Conservation (phyloP, 2,113 vertebrate species). For the Oncorhynchus gorbuscha region DNA sequence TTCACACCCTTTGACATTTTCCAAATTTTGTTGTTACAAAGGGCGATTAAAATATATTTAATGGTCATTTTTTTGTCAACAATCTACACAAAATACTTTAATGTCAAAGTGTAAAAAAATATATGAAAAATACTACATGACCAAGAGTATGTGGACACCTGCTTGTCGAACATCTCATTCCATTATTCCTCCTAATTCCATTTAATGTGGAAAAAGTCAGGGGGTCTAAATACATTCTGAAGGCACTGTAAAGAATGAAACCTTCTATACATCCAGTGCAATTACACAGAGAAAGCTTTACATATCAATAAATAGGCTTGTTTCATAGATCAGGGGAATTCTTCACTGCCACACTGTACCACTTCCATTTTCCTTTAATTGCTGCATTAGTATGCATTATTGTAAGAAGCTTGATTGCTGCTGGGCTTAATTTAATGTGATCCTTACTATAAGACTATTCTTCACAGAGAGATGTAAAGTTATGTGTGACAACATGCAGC, state of each 20-base stretch:
- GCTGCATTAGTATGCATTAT: slow-evolving; percentile 71
- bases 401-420: slow-evolving; percentile 46
- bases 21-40: too few species aligned
- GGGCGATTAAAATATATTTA: too few species aligned
- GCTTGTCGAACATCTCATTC: too few species aligned
- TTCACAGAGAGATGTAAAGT: slow-evolving; percentile 10
- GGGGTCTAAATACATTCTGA: too few species aligned
- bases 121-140: neutral
- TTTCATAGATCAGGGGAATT: slow-evolving; percentile 69
- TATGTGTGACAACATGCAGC: neutral
- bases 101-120: too few species aligned
- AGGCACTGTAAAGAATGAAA: slow-evolving; percentile 61
- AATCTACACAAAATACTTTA: too few species aligned
- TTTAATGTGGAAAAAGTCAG: too few species aligned
- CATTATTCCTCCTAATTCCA: too few species aligned
- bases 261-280: slow-evolving; percentile 64
- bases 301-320: slow-evolving; percentile 73
- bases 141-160: too few species aligned
- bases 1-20: too few species aligned
- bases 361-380: slow-evolving; percentile 69
- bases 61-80: too few species aligned
- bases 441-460: slow-evolving; percentile 14
- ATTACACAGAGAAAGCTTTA: slow-evolving; percentile 73
- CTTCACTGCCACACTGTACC: slow-evolving; percentile 57
- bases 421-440: slow-evolving; percentile 48